A percentile compares a stretch with the other conserved stretches of the same genome.
Conservation (phyloP, 92 coral and sea anemone genomes). For the Diadumene lineata region DNA sequence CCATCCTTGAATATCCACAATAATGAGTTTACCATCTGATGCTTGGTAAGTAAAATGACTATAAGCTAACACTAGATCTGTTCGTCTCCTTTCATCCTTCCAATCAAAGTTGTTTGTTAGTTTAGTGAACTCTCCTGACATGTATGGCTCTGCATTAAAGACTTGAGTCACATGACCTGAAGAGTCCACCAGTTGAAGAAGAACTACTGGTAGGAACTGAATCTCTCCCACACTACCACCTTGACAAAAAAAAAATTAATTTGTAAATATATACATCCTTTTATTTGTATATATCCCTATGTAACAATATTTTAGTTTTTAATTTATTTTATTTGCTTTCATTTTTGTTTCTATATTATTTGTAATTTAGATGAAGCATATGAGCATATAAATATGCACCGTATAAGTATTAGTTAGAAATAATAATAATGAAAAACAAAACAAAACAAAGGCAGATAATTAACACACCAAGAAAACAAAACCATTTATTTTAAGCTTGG, state of each 20-base stretch:
- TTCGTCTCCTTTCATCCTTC: constrained; percentile 41
- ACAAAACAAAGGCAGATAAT: no score
- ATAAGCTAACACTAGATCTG: constrained; percentile 86
- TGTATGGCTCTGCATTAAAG: constrained; percentile 94
- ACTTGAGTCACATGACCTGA: constrained; percentile 49
- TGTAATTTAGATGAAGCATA: no score
- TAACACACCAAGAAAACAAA: no score
- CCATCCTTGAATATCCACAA: constrained; percentile 98
- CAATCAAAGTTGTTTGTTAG: constrained; percentile 82
- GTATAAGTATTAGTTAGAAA: no score
- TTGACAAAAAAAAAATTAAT: not conserved
- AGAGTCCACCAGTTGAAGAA: constrained; percentile 58
- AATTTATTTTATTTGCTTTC: no score
- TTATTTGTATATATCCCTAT: no score
- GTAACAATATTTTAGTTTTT: no score
- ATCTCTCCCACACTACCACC: constrained; percentile 64
- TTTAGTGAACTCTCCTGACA: constrained; percentile 90
- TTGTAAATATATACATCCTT: no score
- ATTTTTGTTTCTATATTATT: no score
- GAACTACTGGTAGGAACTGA: constrained; percentile 91
- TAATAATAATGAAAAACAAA: no score
- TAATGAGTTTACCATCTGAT: constrained; percentile 63
- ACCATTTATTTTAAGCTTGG: no score
- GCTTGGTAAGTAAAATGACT: constrained; percentile 86
- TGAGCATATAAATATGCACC: no score